Evolutionary conservation across 2,113 vertebrate genomes (phyloP).

Genomic region (Seriola dumerili): DNA sequence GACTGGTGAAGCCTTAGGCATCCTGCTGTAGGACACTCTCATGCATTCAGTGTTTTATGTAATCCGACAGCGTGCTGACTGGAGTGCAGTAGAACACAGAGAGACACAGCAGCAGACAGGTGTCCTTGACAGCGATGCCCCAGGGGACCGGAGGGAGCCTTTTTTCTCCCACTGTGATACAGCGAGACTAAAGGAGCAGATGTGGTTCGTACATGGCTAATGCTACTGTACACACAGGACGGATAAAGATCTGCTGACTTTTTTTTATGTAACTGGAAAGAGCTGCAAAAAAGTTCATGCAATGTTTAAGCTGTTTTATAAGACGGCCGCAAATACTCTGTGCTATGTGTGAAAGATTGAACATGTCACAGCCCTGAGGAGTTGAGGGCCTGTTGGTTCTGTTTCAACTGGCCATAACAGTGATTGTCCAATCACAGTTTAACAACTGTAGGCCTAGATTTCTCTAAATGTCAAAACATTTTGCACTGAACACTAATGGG

Average conservation of each 20-base stretch:
- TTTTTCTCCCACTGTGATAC: constrained; percentile 58
- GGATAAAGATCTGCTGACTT: background rate
- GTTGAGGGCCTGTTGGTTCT: background rate
- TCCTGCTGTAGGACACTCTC: constrained; percentile 72
- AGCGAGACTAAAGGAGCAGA: constrained; percentile 47
- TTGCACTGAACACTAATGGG: background rate
- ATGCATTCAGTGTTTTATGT: constrained; percentile 65
- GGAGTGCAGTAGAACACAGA: constrained; percentile 62
- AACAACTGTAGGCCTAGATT: background rate
- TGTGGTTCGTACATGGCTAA: background rate
- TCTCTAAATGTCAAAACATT: background rate
- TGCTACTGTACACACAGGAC: background rate
- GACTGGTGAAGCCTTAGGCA: constrained; percentile 62
- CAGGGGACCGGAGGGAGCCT: constrained; percentile 49
- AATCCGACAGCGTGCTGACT: constrained; percentile 69
- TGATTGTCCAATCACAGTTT: background rate
- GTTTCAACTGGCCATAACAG: background rate
- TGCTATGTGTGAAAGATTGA: background rate
- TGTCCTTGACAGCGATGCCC: constrained; percentile 73
- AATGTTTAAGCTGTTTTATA: background rate
- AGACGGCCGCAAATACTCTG: background rate
- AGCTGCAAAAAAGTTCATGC: background rate
- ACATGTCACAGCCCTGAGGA: background rate
- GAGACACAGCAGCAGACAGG: constrained; percentile 72
- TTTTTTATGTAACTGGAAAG: constrained; percentile 3